Percentiles rank a stretch among this genome's conserved stretches.
phyloP scores from a whole-genome alignment of 2,888 invertebrate species.

The Epiperipatus broadwayi region DNA sequence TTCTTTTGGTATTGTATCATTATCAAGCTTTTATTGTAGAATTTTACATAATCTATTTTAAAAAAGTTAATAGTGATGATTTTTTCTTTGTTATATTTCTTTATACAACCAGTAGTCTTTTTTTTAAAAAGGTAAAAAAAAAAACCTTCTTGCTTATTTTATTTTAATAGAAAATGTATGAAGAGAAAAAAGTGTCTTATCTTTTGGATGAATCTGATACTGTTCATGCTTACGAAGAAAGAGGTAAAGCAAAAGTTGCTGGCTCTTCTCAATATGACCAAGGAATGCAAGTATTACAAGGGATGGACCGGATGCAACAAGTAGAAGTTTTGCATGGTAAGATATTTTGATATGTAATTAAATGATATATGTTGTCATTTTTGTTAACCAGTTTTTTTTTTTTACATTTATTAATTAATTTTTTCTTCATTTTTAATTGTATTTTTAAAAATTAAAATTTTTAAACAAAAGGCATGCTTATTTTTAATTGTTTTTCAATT shows the following conservation, averaged over 20 bases:
- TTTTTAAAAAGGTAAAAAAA: too few relatives aligned
- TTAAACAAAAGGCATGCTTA: neutral
- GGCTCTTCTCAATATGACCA: constrained; percentile 42
- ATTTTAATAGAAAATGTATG: constrained; percentile 41
- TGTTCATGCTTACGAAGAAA: constrained; percentile 42
- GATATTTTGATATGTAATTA: constrained; percentile 12
- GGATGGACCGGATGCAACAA: constrained; percentile 58
- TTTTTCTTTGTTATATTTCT: too few relatives aligned
- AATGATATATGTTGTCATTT: neutral
- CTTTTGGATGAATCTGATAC: constrained; percentile 62
- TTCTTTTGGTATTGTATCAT: neutral
- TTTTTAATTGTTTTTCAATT: neutral
- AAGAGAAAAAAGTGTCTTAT: constrained; percentile 45
- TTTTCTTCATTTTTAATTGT: neutral
- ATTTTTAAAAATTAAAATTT: neutral
- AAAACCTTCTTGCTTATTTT: too few relatives aligned
- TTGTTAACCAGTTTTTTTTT: constrained; percentile 8
- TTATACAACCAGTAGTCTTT: too few relatives aligned
- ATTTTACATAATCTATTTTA: neutral
- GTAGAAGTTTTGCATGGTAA: constrained; percentile 54
- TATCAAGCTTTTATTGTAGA: neutral
- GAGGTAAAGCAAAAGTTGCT: constrained; percentile 30
- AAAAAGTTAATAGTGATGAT: neutral
- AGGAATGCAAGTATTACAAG: constrained; percentile 52
- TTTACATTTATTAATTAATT: neutral